Evolutionary conservation across 2,888 invertebrate genomes (phyloP).

Genomic region (Pyrrhosoma nymphula): DNA sequence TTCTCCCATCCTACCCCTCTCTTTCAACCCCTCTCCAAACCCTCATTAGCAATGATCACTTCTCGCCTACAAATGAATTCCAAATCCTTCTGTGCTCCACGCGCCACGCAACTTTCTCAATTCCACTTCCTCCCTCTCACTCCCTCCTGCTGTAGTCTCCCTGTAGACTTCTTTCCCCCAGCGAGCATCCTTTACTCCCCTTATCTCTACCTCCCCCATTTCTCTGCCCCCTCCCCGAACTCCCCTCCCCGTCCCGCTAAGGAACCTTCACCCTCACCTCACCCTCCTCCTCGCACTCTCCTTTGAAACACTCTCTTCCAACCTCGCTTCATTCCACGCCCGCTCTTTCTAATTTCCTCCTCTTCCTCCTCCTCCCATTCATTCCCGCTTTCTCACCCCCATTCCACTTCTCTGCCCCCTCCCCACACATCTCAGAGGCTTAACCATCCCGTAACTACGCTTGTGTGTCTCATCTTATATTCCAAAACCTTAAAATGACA

Average conservation of each 20-base stretch:
- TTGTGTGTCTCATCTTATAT: no score
- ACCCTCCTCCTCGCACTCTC: not conserved
- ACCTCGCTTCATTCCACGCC: not conserved
- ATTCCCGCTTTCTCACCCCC: not conserved
- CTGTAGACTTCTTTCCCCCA: no score
- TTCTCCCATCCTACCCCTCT: not conserved
- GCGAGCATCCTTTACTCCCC: no score
- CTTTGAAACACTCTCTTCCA: not conserved
- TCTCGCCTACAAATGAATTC: not conserved
- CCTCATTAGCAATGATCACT: constrained; percentile 18
- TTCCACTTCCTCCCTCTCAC: not conserved
- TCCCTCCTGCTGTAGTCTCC: no score
- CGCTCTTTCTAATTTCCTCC: not conserved
- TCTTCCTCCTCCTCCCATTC: not conserved
- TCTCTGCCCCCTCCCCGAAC: not conserved
- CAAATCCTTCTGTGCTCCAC: not conserved
- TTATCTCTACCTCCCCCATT: no score
- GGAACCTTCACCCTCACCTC: no score
- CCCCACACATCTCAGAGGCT: no score
- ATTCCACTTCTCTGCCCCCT: not conserved
- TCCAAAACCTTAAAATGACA: not conserved
- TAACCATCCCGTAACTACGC: no score
- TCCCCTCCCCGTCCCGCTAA: not conserved
- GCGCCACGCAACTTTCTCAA: not conserved
- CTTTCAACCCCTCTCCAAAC: not conserved